phyloP scores from a whole-genome alignment of 2,888 invertebrate genomes.

The Nymphalis urticae region DNA sequence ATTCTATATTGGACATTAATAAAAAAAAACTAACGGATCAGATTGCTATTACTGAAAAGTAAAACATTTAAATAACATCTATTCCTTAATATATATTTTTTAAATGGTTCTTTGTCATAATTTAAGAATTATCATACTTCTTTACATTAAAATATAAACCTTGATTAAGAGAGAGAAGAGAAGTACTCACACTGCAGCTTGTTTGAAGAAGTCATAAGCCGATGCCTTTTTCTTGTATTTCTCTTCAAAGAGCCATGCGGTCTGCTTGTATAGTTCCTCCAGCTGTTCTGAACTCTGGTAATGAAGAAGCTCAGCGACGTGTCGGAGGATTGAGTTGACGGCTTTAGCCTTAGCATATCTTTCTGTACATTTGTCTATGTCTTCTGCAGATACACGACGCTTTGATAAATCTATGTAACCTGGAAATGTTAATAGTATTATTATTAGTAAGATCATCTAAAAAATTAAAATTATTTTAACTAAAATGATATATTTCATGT shows the following conservation, averaged over 20 bases:
- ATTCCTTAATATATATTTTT: no score
- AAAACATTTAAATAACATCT: no score
- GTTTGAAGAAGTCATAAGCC: slow-evolving; percentile 99
- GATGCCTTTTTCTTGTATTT: slow-evolving; percentile 97
- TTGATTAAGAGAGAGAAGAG: no score
- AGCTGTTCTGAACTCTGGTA: slow-evolving; percentile 95
- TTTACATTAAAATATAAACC: neutral
- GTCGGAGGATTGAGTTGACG: slow-evolving; percentile 97
- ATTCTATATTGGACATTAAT: no score
- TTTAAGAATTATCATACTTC: no score
- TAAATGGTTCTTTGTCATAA: no score
- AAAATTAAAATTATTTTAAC: no score
- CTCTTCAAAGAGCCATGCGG: slow-evolving; percentile 99
- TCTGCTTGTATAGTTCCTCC: slow-evolving; percentile 96
- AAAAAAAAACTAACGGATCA: no score
- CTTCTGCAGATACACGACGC: slow-evolving; percentile 98
- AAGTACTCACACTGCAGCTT: slow-evolving; percentile 94
- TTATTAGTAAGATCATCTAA: no score
- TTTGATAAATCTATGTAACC: slow-evolving; percentile 99
- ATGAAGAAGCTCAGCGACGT: slow-evolving; percentile 96
- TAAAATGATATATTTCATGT: no score
- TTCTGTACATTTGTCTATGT: slow-evolving; percentile 99
- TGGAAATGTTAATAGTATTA: slow-evolving; percentile 55
- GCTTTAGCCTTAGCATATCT: slow-evolving; percentile 99
- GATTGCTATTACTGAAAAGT: no score